A percentile compares a stretch with the other conserved stretches of the same genome.
These are phyloP conservation scores for Sebastes oblongus DNA, from an alignment of 2,797 vertebrate species.

Conservation along the genomic window DNA sequence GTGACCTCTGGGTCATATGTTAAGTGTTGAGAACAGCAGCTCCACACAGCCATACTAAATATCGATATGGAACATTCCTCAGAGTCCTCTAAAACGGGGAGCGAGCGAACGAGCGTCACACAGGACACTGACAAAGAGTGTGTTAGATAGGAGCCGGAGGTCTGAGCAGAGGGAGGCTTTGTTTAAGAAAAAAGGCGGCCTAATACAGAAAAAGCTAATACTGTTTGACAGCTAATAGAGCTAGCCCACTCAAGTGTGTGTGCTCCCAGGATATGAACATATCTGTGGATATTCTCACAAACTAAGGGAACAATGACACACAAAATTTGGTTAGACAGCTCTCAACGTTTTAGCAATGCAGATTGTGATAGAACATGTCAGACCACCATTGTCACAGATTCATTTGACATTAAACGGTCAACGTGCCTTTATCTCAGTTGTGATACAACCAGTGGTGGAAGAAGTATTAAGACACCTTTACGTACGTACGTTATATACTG, in stretches of 20 bases:
- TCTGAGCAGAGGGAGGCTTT: conserved; percentile 20
- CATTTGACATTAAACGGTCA: background rate
- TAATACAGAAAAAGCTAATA: background rate
- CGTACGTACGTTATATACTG: no score
- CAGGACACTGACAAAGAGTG: conserved; percentile 34
- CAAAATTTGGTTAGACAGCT: background rate
- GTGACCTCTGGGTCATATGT: conserved; percentile 68
- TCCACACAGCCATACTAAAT: conserved; percentile 58
- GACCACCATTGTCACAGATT: background rate
- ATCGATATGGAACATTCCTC: conserved; percentile 66
- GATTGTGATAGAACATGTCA: background rate
- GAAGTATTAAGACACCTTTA: no score
- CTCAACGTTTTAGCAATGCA: background rate
- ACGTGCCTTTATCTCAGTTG: background rate
- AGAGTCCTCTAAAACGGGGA: conserved; percentile 41
- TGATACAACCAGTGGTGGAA: background rate
- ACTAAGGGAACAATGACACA: background rate
- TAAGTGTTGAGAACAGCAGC: conserved; percentile 64
- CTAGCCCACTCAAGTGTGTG: background rate
- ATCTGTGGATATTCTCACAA: background rate
- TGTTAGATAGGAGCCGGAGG: background rate
- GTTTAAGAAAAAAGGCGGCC: conserved; percentile 1
- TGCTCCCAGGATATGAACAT: background rate
- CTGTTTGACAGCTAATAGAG: conserved; percentile 31
- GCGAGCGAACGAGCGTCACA: conserved; percentile 27